These are phyloP conservation scores for Podarcis siculus DNA, from an alignment of 2,797 vertebrate genomes.

Conservation along the genomic window DNA sequence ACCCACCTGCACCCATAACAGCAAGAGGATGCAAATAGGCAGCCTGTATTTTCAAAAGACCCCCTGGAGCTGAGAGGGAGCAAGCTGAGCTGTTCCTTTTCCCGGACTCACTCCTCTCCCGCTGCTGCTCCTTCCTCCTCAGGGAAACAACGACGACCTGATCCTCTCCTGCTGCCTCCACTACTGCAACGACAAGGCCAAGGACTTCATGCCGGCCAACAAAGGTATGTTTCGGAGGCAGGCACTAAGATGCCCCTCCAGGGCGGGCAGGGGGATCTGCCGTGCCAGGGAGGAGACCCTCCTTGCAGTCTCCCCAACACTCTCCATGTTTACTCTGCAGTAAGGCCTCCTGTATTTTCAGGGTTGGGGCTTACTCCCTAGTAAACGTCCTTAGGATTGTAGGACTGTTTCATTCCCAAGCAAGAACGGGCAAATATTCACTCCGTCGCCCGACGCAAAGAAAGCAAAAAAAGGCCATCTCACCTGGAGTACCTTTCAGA, in stretches of 20 bases:
- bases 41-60: too few relatives aligned
- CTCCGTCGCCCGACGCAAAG: too few relatives aligned
- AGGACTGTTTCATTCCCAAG: too few relatives aligned
- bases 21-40: background rate
- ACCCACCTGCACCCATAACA: too few relatives aligned
- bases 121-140: constrained; percentile 48
- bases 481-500: background rate
- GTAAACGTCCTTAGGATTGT: background rate
- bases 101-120: background rate
- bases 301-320: background rate
- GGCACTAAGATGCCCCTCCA: background rate
- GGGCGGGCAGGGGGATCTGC: background rate
- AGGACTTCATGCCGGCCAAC: constrained; percentile 93
- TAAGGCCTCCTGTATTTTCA: background rate
- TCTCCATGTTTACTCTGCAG: background rate
- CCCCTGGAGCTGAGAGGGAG: background rate
- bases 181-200: constrained; percentile 98
- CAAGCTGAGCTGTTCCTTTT: background rate
- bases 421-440: too few relatives aligned
- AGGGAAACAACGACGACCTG: constrained; percentile 99
- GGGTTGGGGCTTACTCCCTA: background rate
- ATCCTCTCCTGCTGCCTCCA: constrained; percentile 98
- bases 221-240: constrained; percentile 82
- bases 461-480: too few relatives aligned
- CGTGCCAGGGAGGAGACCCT: background rate